phyloP scores from a whole-genome alignment of 2,888 invertebrate genomes.

The Philopedon plagiatum region DNA sequence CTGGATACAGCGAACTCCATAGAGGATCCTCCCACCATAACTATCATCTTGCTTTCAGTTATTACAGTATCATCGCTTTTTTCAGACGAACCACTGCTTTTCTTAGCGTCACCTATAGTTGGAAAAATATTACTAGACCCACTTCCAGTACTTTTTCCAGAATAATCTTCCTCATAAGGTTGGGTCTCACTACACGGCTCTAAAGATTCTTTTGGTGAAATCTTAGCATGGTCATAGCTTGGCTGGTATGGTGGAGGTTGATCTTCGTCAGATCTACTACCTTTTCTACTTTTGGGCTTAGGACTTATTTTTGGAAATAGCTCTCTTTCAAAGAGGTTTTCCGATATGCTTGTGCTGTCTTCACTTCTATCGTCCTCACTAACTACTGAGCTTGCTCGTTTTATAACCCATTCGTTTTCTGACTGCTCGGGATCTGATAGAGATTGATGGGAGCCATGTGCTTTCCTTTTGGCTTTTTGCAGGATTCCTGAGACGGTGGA shows the following conservation, averaged over 20 bases:
- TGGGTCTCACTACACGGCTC: constrained; percentile 59
- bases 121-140: constrained; percentile 77
- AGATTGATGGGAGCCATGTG: constrained; percentile 74
- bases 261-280: constrained; percentile 48
- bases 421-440: constrained; percentile 84
- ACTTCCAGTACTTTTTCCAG: constrained; percentile 75
- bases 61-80: constrained; percentile 73
- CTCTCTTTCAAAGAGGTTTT: constrained; percentile 74
- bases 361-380: constrained; percentile 78
- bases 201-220: constrained; percentile 37
- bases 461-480: constrained; percentile 85
- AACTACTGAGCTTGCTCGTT: constrained; percentile 80
- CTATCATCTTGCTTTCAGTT: constrained; percentile 69
- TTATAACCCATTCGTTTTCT: constrained; percentile 78
- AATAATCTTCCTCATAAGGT: constrained; percentile 72
- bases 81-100: constrained; percentile 73
- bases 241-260: constrained; percentile 49
- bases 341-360: constrained; percentile 74
- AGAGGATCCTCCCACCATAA: constrained; percentile 75
- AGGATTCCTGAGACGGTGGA: constrained; percentile 88
- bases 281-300: constrained; percentile 45
- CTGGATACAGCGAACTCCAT: constrained; percentile 90
- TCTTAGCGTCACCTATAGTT: constrained; percentile 82
- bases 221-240: constrained; percentile 52
- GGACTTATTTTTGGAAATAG: constrained; percentile 76